Conservation (phyloP, 1,140 invertebrate species). For the Caerostris darwini region DNA sequence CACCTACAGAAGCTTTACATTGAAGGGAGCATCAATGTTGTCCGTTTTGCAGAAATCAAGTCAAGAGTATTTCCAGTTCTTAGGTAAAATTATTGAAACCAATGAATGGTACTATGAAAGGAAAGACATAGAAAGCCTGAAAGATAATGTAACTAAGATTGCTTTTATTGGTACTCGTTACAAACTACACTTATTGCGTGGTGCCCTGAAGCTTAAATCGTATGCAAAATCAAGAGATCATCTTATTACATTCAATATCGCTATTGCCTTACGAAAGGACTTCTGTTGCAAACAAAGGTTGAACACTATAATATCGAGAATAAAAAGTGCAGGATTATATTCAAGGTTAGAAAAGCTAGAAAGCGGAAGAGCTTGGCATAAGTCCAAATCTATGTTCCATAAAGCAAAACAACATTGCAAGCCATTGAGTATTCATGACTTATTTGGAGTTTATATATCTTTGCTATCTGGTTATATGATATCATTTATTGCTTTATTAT, state of each 20-base stretch:
- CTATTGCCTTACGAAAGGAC: neutral
- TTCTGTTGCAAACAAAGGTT: neutral
- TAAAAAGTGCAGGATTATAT: neutral
- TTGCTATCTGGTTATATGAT: neutral
- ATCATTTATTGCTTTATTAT: neutral
- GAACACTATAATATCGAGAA: neutral
- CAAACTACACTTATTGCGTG: neutral
- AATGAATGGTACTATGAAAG: neutral
- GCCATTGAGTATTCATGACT: neutral
- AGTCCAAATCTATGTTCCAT: neutral
- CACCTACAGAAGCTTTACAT: neutral
- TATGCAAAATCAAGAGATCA: neutral
- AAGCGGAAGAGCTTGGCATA: neutral
- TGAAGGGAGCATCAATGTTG: conserved; percentile 17
- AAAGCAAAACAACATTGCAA: neutral
- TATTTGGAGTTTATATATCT: neutral
- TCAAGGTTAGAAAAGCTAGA: neutral
- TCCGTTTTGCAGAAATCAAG: neutral
- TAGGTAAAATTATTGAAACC: neutral
- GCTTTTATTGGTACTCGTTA: neutral
- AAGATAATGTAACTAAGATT: neutral
- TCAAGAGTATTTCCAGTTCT: neutral
- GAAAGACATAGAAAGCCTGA: neutral
- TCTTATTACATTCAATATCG: neutral
- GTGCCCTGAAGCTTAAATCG: neutral